These are phyloP conservation scores for Lepus europaeus DNA, from an alignment of 2,113 vertebrate species.

Conservation along the genomic window DNA sequence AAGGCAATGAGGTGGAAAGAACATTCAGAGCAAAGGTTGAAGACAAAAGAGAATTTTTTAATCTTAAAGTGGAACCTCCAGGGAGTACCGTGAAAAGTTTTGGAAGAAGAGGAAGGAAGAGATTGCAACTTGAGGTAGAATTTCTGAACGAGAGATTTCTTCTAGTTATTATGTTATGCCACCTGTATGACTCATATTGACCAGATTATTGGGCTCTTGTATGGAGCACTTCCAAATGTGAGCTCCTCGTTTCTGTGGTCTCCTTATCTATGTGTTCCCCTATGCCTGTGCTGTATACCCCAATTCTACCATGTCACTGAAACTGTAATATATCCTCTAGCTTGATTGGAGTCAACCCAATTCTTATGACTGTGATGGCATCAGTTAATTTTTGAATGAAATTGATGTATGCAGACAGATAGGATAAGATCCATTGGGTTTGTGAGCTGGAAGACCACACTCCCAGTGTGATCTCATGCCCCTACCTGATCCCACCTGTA, in stretches of 20 bases:
- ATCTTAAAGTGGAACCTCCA: background rate
- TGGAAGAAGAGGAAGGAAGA: background rate
- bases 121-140: background rate
- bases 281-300: background rate
- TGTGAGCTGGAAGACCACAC: no score
- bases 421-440: no score
- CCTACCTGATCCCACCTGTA: no score
- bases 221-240: background rate
- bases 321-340: background rate
- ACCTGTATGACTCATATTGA: background rate
- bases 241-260: background rate
- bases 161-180: background rate
- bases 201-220: background rate
- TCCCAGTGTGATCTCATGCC: no score
- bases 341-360: background rate
- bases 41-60: background rate
- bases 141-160: background rate
- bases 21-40: background rate
- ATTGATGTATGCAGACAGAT: background rate
- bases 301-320: background rate
- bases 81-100: background rate
- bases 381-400: slow-evolving; percentile 22
- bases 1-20: background rate
- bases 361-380: background rate
- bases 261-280: background rate